A percentile compares a stretch with the other conserved stretches of the same genome.
phyloP scores from a whole-genome alignment of 1,140 invertebrate species.

The Phocides pigmalion region DNA sequence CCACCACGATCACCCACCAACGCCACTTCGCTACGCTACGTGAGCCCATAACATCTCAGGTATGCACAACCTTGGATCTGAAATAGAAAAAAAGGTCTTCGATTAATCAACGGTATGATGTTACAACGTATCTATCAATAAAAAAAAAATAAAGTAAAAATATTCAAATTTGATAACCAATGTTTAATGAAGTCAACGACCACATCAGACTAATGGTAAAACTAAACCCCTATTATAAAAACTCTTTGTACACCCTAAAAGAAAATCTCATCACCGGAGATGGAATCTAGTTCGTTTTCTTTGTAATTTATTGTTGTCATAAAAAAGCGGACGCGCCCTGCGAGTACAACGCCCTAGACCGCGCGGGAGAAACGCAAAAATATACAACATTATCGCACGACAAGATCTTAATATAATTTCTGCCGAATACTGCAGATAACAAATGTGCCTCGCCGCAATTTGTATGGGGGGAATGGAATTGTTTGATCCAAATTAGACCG shows the following conservation, averaged over 20 bases:
- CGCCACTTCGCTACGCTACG: conserved; percentile 75
- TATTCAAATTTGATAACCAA: neutral
- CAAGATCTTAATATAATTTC: conserved; percentile 78
- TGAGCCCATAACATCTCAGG: conserved; percentile 83
- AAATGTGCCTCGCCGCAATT: conserved; percentile 68
- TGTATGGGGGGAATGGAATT: conserved; percentile 64
- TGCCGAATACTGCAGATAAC: conserved; percentile 69
- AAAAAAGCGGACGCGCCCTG: conserved; percentile 52
- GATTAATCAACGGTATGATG: neutral
- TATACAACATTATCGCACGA: conserved; percentile 68
- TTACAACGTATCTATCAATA: neutral
- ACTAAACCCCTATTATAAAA: conserved; percentile 14
- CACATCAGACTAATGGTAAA: conserved; percentile 6
- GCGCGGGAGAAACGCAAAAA: conserved; percentile 57
- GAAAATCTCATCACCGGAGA: conserved; percentile 51
- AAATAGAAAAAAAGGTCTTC: conserved; percentile 37
- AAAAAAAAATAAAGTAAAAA: no score
- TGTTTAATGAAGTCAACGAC: conserved; percentile 11
- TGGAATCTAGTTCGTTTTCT: conserved; percentile 58
- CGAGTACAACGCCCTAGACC: conserved; percentile 43
- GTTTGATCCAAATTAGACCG: conserved; percentile 71
- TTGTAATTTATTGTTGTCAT: conserved; percentile 66
- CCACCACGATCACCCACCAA: conserved; percentile 74
- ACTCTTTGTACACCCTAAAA: conserved; percentile 35
- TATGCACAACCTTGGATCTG: conserved; percentile 68